A percentile compares a stretch with the other conserved stretches of the same genome.
phyloP scores from a whole-genome alignment of 2,797 vertebrate genomes.

The Epinephelus coioides region DNA sequence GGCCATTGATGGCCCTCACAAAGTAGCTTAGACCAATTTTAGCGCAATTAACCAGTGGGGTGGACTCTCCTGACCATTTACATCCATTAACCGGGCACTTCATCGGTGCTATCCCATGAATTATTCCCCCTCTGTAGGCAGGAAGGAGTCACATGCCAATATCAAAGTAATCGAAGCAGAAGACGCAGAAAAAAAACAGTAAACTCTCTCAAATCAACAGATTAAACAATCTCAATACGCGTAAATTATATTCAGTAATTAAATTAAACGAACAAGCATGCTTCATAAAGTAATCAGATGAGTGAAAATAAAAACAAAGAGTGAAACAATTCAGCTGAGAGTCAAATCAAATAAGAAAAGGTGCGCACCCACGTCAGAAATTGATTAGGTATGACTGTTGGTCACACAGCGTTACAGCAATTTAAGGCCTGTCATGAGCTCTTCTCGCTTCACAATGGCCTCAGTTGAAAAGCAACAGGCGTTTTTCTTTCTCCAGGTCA shows the following conservation, averaged over 20 bases:
- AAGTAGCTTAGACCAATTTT: slow-evolving; percentile 85
- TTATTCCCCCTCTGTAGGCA: slow-evolving; percentile 45
- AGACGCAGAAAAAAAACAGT: fast-evolving
- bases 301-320: not conserved
- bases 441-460: slow-evolving; percentile 84
- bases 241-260: too few species aligned
- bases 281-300: not conserved
- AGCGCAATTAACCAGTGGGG: slow-evolving; percentile 88
- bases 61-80: slow-evolving; percentile 81
- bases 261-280: not conserved
- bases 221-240: not conserved
- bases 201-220: not conserved
- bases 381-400: slow-evolving; percentile 84
- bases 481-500: slow-evolving; percentile 87
- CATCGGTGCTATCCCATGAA: slow-evolving; percentile 63
- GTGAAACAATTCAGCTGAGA: not conserved
- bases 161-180: slow-evolving; percentile 32
- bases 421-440: slow-evolving; percentile 85
- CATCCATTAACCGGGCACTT: slow-evolving; percentile 76
- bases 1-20: slow-evolving; percentile 84
- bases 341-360: slow-evolving; percentile 46
- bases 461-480: slow-evolving; percentile 86
- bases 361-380: slow-evolving; percentile 65
- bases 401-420: slow-evolving; percentile 86
- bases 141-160: slow-evolving; percentile 29